These are phyloP conservation scores for Pseudoatta argentina DNA, from an alignment of 1,140 invertebrate species.

Conservation along the genomic window DNA sequence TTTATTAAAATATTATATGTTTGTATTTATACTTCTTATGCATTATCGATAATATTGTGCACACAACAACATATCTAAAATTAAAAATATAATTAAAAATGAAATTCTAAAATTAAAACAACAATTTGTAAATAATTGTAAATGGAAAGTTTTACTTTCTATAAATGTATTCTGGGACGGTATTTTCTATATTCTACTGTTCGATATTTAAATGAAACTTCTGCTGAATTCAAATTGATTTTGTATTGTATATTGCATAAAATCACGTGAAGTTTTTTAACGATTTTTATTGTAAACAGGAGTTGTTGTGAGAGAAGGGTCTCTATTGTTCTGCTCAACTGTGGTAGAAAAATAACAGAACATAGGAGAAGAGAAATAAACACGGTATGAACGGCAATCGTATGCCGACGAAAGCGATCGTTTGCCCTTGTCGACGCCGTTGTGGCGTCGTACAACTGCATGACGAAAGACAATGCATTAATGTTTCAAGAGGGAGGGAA, in stretches of 20 bases:
- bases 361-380: background rate
- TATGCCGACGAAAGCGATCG: slow-evolving; percentile 44
- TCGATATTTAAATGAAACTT: background rate
- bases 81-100: background rate
- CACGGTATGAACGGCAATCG: slow-evolving; percentile 22
- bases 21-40: background rate
- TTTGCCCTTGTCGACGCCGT: slow-evolving; percentile 18
- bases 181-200: background rate
- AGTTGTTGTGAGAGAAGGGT: background rate
- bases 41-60: too few relatives aligned
- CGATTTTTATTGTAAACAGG: background rate
- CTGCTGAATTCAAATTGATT: background rate
- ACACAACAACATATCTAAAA: background rate
- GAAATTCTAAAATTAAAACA: background rate
- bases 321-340: background rate
- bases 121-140: background rate
- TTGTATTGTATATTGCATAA: background rate
- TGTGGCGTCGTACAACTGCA: slow-evolving; percentile 35
- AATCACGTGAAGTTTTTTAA: background rate
- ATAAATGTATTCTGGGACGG: background rate
- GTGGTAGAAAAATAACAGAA: slow-evolving; percentile 5
- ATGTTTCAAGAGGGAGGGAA: slow-evolving; percentile 33
- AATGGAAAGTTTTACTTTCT: background rate
- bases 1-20: background rate
- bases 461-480: slow-evolving; percentile 37